A percentile compares a stretch with the other conserved stretches of the same genome.
Evolutionary conservation across 2,888 invertebrate genomes (phyloP).

Genomic region (Limnephilus lunatus): DNA sequence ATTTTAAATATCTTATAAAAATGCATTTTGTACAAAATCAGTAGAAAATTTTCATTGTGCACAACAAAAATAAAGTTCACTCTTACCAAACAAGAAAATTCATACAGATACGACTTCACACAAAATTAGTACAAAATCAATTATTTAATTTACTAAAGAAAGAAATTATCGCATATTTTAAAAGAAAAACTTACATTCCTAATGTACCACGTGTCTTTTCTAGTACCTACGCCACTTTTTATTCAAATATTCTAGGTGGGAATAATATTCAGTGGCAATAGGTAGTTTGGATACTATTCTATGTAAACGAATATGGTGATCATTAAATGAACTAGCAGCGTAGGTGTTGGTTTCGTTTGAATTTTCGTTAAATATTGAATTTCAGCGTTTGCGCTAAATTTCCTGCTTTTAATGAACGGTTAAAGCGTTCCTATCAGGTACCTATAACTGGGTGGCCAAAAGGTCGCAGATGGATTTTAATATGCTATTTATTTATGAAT

Average conservation of each 20-base stretch:
- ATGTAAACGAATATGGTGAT: not conserved
- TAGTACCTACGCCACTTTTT: not conserved
- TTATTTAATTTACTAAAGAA: too few relatives aligned
- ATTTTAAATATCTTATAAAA: too few relatives aligned
- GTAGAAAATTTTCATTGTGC: too few relatives aligned
- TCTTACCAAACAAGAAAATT: too few relatives aligned
- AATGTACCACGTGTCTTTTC: not conserved
- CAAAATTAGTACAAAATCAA: too few relatives aligned
- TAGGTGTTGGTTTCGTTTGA: not conserved
- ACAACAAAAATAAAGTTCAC: too few relatives aligned
- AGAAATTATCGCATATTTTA: too few relatives aligned
- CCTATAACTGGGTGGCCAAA: not conserved
- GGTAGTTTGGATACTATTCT: not conserved
- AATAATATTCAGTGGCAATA: not conserved
- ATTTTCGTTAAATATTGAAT: conserved; percentile 36
- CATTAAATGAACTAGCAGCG: not conserved
- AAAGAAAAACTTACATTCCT: too few relatives aligned
- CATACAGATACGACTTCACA: too few relatives aligned
- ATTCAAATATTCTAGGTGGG: not conserved
- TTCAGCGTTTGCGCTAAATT: conserved; percentile 17
- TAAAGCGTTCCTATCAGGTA: conserved; percentile 20
- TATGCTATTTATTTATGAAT: not conserved
- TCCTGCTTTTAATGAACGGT: conserved; percentile 37
- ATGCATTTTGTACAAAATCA: too few relatives aligned
- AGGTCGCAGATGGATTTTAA: not conserved